Conservation (phyloP, 1,140 invertebrate genomes). For the Neoseiulus cucumeris region DNA sequence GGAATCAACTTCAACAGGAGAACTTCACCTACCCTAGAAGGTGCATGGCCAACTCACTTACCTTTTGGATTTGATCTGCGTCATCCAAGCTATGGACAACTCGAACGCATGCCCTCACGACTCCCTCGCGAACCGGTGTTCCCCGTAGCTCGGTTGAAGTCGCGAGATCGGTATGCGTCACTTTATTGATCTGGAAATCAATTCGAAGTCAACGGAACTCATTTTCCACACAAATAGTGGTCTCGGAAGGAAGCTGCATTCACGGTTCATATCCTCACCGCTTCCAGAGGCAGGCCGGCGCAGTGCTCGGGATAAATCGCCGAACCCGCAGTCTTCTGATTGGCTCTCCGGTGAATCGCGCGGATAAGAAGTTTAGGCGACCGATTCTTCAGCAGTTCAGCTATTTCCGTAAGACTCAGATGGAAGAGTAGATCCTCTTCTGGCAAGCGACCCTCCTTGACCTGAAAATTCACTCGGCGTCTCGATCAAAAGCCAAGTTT, state of each 20-base stretch:
- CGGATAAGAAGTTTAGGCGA: conserved; percentile 40
- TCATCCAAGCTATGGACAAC: conserved; percentile 34
- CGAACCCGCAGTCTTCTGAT: neutral
- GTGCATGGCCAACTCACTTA: neutral
- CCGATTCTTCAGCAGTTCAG: conserved; percentile 33
- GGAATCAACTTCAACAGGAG: too few relatives aligned
- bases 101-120: conserved; percentile 41
- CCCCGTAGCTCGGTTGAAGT: neutral
- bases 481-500: neutral
- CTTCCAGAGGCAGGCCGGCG: neutral
- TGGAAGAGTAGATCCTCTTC: conserved; percentile 43
- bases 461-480: neutral
- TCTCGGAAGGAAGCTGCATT: neutral
- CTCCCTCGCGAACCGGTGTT: conserved; percentile 27
- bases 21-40: too few relatives aligned
- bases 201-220: conserved; percentile 25
- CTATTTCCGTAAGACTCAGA: conserved; percentile 44
- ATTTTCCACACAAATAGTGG: neutral
- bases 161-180: conserved; percentile 37
- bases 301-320: conserved; percentile 1
- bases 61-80: neutral
- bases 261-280: neutral
- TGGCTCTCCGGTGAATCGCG: conserved; percentile 36
- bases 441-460: conserved; percentile 41
- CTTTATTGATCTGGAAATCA: conserved; percentile 33